Percentiles rank a stretch among this genome's conserved stretches.
These are phyloP conservation scores for Dicerorhinus sumatrensis DNA, from an alignment of 2,113 vertebrate species.

Conservation along the genomic window DNA sequence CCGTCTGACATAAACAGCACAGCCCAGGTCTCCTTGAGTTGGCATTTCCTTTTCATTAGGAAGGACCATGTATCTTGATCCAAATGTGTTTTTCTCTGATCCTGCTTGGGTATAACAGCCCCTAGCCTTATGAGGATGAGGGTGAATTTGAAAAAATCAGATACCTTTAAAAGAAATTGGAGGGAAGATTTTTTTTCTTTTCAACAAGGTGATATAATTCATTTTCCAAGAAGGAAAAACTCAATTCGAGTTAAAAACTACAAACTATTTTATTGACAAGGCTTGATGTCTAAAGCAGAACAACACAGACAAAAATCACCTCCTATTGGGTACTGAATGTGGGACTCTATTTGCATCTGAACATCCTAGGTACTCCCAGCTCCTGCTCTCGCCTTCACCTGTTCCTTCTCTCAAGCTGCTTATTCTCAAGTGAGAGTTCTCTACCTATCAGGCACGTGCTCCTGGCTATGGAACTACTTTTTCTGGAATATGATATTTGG, in stretches of 20 bases:
- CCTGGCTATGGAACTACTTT: background rate
- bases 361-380: background rate
- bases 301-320: background rate
- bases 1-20: accelerated
- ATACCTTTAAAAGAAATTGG: background rate
- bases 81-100: background rate
- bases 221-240: constrained; percentile 35
- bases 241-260: background rate
- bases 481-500: background rate
- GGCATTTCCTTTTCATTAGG: background rate
- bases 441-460: background rate
- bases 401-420: background rate
- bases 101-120: background rate
- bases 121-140: background rate
- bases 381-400: background rate
- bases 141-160: background rate
- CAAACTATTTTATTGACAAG: background rate
- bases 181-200: background rate
- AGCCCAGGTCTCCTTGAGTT: background rate
- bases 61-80: background rate
- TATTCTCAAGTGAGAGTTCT: background rate
- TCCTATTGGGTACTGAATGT: background rate
- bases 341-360: background rate
- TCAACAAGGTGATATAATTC: background rate
- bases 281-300: background rate